These are phyloP conservation scores for Drosophila seguyi DNA, from an alignment of 1,140 invertebrate genomes.

Conservation along the genomic window DNA sequence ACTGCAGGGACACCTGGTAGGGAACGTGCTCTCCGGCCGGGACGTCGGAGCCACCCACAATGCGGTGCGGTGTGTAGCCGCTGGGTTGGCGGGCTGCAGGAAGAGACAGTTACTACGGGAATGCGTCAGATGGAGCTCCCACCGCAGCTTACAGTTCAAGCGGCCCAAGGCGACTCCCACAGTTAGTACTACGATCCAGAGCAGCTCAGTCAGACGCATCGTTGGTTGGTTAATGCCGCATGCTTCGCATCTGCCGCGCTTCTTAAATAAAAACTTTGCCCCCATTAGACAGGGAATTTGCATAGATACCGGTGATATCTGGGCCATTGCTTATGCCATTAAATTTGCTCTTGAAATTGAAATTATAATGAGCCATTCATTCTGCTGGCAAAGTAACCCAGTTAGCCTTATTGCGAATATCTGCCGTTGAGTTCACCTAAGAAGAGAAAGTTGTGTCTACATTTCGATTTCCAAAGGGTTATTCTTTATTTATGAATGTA, in stretches of 20 bases:
- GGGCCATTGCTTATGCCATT: conserved; percentile 69
- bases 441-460: not conserved
- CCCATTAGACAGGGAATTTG: conserved; percentile 53
- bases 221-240: conserved; percentile 28
- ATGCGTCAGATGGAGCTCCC: not conserved
- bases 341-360: conserved; percentile 77
- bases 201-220: conserved; percentile 44
- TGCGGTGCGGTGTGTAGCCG: conserved; percentile 45
- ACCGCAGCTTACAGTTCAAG: conserved; percentile 50
- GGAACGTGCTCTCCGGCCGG: conserved; percentile 60
- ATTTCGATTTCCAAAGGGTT: not conserved
- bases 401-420: conserved; percentile 18
- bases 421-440: not conserved
- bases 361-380: conserved; percentile 46
- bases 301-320: conserved; percentile 66
- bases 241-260: conserved; percentile 1
- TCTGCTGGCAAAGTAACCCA: conserved; percentile 61
- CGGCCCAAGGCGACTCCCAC: conserved; percentile 14
- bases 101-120: no score
- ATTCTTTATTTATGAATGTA: not conserved
- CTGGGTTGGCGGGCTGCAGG: conserved; percentile 52
- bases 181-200: conserved; percentile 29
- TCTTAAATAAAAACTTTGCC: conserved; percentile 35
- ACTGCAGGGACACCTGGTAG: conserved; percentile 81
- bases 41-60: conserved; percentile 75